phyloP scores from a whole-genome alignment of 2,113 vertebrate species.

The Brienomyrus longianalis region DNA sequence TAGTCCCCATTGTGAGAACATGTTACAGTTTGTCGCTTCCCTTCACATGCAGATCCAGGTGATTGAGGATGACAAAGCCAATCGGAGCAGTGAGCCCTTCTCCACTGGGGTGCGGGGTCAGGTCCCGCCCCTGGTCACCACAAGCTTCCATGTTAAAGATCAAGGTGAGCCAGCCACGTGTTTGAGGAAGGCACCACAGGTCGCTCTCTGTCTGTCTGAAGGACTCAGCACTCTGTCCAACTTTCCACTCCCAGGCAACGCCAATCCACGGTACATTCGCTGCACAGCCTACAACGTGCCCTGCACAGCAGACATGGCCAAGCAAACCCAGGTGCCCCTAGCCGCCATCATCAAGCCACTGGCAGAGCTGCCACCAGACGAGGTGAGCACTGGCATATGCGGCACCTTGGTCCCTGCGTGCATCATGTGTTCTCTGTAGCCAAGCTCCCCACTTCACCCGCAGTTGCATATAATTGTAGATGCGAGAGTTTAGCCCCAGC shows the following conservation, averaged over 20 bases:
- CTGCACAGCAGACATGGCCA: constrained; percentile 96
- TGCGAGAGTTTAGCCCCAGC: background rate
- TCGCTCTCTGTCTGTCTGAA: background rate
- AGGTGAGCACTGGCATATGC: constrained; percentile 67
- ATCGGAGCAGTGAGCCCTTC: constrained; percentile 83
- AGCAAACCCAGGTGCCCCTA: constrained; percentile 95
- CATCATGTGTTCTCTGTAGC: background rate
- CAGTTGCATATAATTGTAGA: background rate
- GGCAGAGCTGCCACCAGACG: constrained; percentile 78
- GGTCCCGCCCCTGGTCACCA: constrained; percentile 93
- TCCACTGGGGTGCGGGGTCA: constrained; percentile 87
- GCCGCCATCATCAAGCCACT: constrained; percentile 93
- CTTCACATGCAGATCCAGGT: constrained; percentile 81
- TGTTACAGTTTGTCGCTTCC: background rate
- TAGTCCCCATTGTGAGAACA: background rate
- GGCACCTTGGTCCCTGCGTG: background rate
- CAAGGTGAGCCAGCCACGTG: constrained; percentile 69
- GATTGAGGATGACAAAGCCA: constrained; percentile 89
- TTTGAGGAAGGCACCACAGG: background rate
- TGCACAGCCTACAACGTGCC: constrained; percentile 97
- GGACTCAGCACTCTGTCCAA: background rate
- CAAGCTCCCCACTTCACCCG: background rate
- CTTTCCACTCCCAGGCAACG: constrained; percentile 66
- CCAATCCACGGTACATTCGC: constrained; percentile 88
- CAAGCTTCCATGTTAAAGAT: constrained; percentile 88